These are phyloP conservation scores for Jordanella pulchra DNA, from an alignment of 2,797 vertebrate genomes.

Conservation along the genomic window DNA sequence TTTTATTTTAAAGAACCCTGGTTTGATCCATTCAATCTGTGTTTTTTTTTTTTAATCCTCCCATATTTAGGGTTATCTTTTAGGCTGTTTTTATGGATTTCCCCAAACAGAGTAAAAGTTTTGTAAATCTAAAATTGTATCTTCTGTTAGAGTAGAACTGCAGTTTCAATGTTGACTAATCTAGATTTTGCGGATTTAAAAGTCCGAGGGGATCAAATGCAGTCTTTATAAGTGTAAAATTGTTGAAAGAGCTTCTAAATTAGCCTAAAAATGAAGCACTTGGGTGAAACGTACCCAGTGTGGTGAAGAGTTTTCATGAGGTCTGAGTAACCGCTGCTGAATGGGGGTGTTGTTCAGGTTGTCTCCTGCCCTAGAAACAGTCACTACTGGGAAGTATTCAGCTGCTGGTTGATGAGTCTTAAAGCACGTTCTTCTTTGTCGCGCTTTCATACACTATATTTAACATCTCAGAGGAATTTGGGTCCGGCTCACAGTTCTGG, in stretches of 20 bases:
- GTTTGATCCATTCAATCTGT: background rate
- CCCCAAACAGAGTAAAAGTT: background rate
- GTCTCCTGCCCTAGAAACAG: background rate
- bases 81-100: too few species aligned
- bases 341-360: background rate
- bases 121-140: background rate
- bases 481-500: constrained; percentile 7
- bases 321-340: background rate
- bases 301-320: background rate
- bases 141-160: background rate
- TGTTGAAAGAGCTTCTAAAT: background rate
- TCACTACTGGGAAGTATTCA: background rate
- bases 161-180: too few species aligned
- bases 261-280: background rate
- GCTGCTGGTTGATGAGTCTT: constrained; percentile 5
- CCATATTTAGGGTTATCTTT: background rate
- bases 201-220: background rate
- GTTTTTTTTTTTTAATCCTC: too few species aligned
- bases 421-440: constrained; percentile 8
- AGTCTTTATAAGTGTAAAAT: background rate
- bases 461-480: constrained; percentile 15
- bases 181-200: too few species aligned
- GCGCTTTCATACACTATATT: constrained; percentile 20
- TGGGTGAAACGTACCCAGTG: background rate
- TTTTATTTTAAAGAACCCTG: background rate